Evolutionary conservation across 2,113 vertebrate species (phyloP).

Genomic region (Tetrax tetrax): DNA sequence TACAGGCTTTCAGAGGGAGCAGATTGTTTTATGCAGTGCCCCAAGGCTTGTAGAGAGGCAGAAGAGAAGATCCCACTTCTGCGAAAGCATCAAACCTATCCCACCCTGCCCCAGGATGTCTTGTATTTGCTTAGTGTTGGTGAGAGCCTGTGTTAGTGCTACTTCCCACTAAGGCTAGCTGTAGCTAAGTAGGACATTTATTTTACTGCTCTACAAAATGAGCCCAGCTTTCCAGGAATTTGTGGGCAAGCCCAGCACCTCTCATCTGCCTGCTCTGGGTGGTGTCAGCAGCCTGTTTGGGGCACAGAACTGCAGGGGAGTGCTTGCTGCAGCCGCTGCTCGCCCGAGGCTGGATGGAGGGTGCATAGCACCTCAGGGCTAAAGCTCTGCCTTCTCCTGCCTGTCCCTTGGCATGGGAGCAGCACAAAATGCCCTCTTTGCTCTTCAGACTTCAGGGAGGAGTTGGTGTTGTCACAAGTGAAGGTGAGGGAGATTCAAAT

Average conservation of each 20-base stretch:
- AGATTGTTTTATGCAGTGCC: background rate
- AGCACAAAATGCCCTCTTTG: background rate
- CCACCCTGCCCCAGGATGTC: rapidly evolving
- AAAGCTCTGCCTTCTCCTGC: background rate
- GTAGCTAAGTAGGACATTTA: background rate
- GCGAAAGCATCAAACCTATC: background rate
- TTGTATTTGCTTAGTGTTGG: rapidly evolving
- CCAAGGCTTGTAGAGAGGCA: background rate
- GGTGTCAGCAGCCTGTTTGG: background rate
- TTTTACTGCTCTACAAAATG: background rate
- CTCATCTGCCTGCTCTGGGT: background rate
- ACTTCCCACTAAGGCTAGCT: background rate
- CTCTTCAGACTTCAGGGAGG: background rate
- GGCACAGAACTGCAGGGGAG: background rate
- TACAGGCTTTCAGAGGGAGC: background rate
- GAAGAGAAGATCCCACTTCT: background rate
- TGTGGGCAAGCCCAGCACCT: background rate
- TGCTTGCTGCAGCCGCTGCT: background rate
- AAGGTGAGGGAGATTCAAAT: background rate
- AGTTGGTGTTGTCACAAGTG: background rate
- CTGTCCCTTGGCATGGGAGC: background rate
- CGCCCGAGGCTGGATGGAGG: rapidly evolving
- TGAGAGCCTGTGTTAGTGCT: background rate
- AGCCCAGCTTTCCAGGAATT: background rate
- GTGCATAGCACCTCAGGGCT: rapidly evolving